These are phyloP conservation scores for Pseudolaguvia tuberculata DNA, from an alignment of 2,113 vertebrate genomes.

Conservation along the genomic window DNA sequence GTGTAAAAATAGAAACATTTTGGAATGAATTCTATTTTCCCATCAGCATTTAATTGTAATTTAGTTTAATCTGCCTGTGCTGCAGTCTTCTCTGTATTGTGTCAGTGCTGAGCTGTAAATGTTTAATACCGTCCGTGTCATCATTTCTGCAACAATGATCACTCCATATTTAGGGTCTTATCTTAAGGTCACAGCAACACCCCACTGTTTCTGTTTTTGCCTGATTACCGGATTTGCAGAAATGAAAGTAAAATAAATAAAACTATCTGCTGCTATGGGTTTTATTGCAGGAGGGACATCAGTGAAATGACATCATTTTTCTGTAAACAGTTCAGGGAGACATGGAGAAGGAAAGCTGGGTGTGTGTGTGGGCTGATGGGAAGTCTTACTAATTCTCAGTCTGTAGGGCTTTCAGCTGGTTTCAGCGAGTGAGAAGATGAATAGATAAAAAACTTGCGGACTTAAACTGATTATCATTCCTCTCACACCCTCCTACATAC, in stretches of 20 bases:
- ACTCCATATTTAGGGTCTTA: conserved; percentile 11
- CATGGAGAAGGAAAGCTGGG: not conserved
- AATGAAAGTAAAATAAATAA: conserved; percentile 12
- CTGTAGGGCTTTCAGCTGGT: conserved; percentile 1
- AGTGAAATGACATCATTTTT: not conserved
- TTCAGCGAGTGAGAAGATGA: not conserved
- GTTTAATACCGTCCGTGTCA: conserved; percentile 1
- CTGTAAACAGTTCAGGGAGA: not conserved
- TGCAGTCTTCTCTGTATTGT: not conserved
- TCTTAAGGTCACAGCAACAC: conserved; percentile 33
- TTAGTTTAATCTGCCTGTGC: conserved; percentile 7
- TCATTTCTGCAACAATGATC: conserved; percentile 2
- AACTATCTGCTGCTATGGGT: not conserved
- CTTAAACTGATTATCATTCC: conserved; percentile 1
- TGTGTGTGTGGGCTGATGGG: not conserved
- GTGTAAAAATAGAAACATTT: too few species aligned
- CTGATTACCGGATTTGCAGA: not conserved
- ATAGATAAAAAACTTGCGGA: not conserved
- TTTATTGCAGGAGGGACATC: not conserved
- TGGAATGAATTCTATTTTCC: not conserved
- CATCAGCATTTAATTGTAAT: conserved; percentile 21
- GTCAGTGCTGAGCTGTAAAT: not conserved
- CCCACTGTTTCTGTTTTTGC: not conserved
- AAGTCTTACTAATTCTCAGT: not conserved
- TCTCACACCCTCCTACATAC: not conserved